Evolutionary conservation across 2,888 invertebrate genomes (phyloP), one percentile per base, ranked within the genome.

Genomic region (Stenchaetothrips biformis): DNA sequence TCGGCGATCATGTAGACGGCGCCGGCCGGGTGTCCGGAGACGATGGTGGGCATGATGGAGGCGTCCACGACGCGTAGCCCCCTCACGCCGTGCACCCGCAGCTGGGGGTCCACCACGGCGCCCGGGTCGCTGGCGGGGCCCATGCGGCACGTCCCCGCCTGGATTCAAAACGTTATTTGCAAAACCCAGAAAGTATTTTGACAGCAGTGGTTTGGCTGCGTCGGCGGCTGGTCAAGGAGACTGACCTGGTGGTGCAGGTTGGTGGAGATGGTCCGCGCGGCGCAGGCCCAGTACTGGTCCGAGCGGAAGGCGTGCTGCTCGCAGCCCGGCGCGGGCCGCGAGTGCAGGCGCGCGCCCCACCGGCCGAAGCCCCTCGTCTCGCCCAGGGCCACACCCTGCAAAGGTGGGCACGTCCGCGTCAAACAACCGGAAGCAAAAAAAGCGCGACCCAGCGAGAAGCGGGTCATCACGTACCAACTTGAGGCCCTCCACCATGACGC

Each of bases 211-310:
- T n/a, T n/a, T n/a, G n/a, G n/a, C n/a, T n/a, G n/a, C n/a, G n/a
- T n/a, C n/a, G n/a, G n/a, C n/a, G n/a, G n/a, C n/a, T n/a, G n/a
- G n/a, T n/a, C n/a, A n/a, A n/a, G n/a, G n/a, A 37, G 37, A n/a
- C 37, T 37, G 79, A 83, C 82, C 86, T 92, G 92, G 85, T 93
- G 93, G 82, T 93, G 93, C 83, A 94, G 87, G 78, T 92, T 93
- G 80, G 92, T 91, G 8, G 92, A 92, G 25, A 92, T 90, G 82
- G 91, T 90, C 82, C 92, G 90, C 37, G 93, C 89, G 77, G 92
- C 91, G 84, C 95, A 95, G 79, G 89, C 89, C 94, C 94, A 94
- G 85, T 95, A 94, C 16, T 88, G 86, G 83, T 94, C 92, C 2
- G 91, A 91, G 81, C 89, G 89, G 85, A 93, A 93, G 7, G 83